Evolutionary conservation across 92 coral and sea anemone species (phyloP), one percentile per base, ranked within the genome.

Genomic region (Epizoanthus stellaris): DNA sequence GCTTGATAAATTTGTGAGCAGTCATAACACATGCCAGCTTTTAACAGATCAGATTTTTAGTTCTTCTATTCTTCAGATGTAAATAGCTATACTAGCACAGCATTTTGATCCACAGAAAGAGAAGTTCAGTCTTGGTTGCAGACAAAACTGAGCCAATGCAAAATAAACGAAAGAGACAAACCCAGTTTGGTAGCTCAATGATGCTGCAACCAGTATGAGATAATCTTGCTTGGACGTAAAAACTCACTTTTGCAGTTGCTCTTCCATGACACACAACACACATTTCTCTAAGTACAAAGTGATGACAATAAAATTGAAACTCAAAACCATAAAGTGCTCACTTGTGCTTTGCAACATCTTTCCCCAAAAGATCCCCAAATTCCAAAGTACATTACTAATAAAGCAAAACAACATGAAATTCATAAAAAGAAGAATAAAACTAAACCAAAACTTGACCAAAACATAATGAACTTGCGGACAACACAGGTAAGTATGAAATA

Each of bases 381-480:
- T 79, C 82, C 70, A 61, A 77, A 77, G 70, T 40, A 68, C 80
- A 19, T 59, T 6, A 77, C n/a, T 25, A 67, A 76, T 42, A 60
- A 40, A 71, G 21, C 76, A 76, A 76, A 85, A 85, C 73, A 65
- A 66, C 70, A 74, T 11, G 54, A 76, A 76, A 73, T 84, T 54
- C 71, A n/a, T 8, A 76, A 85, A 85, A 85, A 25, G 64, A 38
- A 53, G 45, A 76, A 85, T 20, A 76, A 75, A 68, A 79, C 62
- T 79, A 85, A 77, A 7, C 73, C 23, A 85, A 85, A 76, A 59
- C 73, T 61, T 79, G 57, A 59, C 72, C 83, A 79, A 79, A 79
- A 61, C 45, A 79, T 38, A 79, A 79, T 79, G 83, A 64, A 62
- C 83, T n/a, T 63, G 72, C 19, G 83, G 83, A 79, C 83, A 62